A percentile compares a stretch with the other conserved stretches of the same genome.
phyloP scores from a whole-genome alignment of 92 coral and sea anemone species.

The Diadumene lineata region DNA sequence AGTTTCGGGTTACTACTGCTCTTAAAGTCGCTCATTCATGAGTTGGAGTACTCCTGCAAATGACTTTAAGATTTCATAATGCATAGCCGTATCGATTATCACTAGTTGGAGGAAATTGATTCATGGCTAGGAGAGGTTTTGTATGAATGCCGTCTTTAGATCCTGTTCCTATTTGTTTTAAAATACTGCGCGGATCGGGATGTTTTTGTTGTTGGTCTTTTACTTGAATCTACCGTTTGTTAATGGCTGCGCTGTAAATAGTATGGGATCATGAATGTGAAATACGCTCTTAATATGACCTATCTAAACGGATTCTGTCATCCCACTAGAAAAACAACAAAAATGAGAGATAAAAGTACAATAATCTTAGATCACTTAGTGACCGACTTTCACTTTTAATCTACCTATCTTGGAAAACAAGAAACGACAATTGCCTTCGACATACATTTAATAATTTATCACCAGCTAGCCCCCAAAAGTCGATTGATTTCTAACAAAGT shows the following conservation, averaged over 20 bases:
- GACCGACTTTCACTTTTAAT: slow-evolving; percentile 8
- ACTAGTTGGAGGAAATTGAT: slow-evolving; percentile 18
- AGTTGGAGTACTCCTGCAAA: slow-evolving; percentile 26
- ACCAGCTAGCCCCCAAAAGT: not conserved
- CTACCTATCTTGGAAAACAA: not conserved
- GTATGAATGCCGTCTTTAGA: slow-evolving; percentile 16
- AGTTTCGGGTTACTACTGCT: slow-evolving; percentile 31
- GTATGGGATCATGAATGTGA: not conserved
- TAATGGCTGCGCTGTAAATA: slow-evolving; percentile 5
- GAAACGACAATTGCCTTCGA: not conserved
- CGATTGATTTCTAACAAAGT: not conserved
- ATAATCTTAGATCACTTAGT: not conserved
- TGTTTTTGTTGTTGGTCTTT: not conserved
- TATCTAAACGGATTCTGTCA: not conserved
- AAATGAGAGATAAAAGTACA: not conserved
- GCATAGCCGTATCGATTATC: slow-evolving; percentile 11
- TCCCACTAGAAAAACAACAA: slow-evolving; percentile 8
- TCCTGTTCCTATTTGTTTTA: slow-evolving; percentile 22
- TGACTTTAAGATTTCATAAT: slow-evolving; percentile 21
- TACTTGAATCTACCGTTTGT: not conserved
- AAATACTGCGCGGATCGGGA: slow-evolving; percentile 17
- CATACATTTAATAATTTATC: slow-evolving; percentile 8
- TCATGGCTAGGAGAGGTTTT: not conserved
- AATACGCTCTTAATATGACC: not conserved
- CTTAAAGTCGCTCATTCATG: slow-evolving; percentile 15